A percentile compares a stretch with the other conserved stretches of the same genome.
Evolutionary conservation across 2,888 invertebrate genomes (phyloP).

Genomic region (Doris montereyensis): DNA sequence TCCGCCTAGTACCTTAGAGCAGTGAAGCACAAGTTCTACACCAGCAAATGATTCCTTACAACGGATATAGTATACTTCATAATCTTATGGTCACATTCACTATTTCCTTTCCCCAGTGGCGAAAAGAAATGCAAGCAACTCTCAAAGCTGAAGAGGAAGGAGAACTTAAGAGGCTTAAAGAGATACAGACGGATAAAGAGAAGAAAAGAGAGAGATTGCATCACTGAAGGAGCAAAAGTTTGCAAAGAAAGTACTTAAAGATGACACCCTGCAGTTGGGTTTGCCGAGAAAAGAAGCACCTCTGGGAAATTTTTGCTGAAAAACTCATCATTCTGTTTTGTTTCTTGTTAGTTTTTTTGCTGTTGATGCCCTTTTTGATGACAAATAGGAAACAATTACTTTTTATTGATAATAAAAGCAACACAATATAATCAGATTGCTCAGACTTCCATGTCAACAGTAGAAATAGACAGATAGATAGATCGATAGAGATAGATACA

Average conservation of each 20-base stretch:
- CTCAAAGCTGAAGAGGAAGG: conserved; percentile 64
- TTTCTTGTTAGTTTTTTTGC: too few species aligned
- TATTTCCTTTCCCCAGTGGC: conserved; percentile 56
- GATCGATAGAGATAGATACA: too few species aligned
- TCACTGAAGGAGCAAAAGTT: conserved; percentile 28
- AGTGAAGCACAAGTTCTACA: too few species aligned
- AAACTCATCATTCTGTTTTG: too few species aligned
- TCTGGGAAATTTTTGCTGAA: not conserved
- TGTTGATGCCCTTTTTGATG: too few species aligned
- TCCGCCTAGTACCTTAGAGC: not conserved
- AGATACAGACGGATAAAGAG: conserved; percentile 59
- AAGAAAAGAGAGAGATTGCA: conserved; percentile 52
- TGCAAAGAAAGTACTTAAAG: not conserved
- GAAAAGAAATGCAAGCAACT: conserved; percentile 65
- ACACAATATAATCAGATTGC: too few species aligned
- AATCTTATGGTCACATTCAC: too few species aligned
- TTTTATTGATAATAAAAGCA: not conserved
- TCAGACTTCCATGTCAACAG: too few species aligned
- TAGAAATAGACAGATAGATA: too few species aligned
- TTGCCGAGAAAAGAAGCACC: conserved; percentile 16
- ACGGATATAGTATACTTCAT: too few species aligned
- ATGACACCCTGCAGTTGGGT: not conserved
- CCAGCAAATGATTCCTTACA: too few species aligned
- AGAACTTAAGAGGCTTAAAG: conserved; percentile 55
- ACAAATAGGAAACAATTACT: not conserved